phyloP scores from a whole-genome alignment of 2,797 vertebrate species.

The Amblyopsis hoosieri region DNA sequence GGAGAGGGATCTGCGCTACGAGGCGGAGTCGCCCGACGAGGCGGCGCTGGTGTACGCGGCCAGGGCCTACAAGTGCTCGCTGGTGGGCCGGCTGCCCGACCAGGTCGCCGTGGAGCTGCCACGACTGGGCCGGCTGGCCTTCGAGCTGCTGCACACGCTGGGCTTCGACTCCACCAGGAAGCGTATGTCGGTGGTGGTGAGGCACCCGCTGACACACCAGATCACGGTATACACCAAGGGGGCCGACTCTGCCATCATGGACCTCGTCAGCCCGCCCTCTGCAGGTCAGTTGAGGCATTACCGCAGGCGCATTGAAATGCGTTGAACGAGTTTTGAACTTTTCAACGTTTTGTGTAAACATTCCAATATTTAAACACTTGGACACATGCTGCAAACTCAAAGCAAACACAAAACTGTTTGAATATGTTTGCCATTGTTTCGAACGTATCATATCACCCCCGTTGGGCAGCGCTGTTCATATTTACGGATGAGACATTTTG shows the following conservation, averaged over 20 bases:
- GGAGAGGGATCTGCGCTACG: conserved; percentile 88
- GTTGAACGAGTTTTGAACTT: too few relatives aligned
- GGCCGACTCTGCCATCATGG: conserved; percentile 94
- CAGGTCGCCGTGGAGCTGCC: conserved; percentile 94
- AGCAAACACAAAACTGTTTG: too few relatives aligned
- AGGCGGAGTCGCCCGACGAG: conserved; percentile 95
- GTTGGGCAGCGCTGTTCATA: too few relatives aligned
- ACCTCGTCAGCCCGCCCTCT: conserved; percentile 86
- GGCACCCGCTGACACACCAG: conserved; percentile 91
- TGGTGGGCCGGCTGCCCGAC: conserved; percentile 89
- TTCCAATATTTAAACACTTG: too few relatives aligned
- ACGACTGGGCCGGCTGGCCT: conserved; percentile 89
- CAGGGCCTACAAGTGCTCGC: conserved; percentile 88
- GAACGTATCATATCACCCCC: too few relatives aligned
- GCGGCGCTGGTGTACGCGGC: conserved; percentile 95
- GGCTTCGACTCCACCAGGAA: conserved; percentile 94
- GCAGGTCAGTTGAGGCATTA: conserved; percentile 77
- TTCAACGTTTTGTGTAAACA: too few relatives aligned
- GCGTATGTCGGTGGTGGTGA: conserved; percentile 96
- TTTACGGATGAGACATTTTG: too few relatives aligned
- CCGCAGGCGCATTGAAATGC: neutral
- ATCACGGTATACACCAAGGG: conserved; percentile 97
- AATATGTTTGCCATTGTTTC: too few relatives aligned
- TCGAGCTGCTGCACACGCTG: conserved; percentile 93
- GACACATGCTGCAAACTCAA: too few relatives aligned